Evolutionary conservation across 1,140 invertebrate genomes (phyloP).

Genomic region (Trichoplusia ni): DNA sequence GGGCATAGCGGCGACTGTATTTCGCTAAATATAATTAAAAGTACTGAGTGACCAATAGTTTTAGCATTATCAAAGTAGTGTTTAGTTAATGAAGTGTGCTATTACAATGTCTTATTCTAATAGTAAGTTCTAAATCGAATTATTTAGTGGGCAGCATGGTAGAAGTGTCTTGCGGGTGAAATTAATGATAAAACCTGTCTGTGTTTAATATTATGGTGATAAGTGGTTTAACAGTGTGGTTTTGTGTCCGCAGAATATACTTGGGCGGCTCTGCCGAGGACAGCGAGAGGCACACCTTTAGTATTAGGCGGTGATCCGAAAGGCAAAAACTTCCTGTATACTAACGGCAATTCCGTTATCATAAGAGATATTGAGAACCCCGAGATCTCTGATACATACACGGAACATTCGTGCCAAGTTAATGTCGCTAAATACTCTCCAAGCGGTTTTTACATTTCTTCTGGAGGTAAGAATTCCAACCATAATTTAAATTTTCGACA

Average conservation of each 20-base stretch:
- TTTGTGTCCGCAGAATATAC: conserved; percentile 87
- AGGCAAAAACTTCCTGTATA: conserved; percentile 98
- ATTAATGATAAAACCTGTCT: conserved; percentile 34
- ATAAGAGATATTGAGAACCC: conserved; percentile 98
- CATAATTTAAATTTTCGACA: background rate
- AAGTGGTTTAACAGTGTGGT: conserved; percentile 36
- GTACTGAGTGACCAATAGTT: conserved; percentile 59
- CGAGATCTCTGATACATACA: conserved; percentile 96
- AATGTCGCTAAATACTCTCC: conserved; percentile 99
- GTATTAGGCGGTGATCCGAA: conserved; percentile 97
- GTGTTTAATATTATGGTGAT: conserved; percentile 28
- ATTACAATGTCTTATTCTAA: conserved; percentile 76
- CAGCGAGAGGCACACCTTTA: conserved; percentile 94
- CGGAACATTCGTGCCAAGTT: conserved; percentile 96
- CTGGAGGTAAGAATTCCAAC: conserved; percentile 88
- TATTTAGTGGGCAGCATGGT: conserved; percentile 32
- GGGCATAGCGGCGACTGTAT: conserved; percentile 73
- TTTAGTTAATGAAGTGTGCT: conserved; percentile 54
- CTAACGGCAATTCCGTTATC: conserved; percentile 98
- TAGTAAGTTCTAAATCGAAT: conserved; percentile 59
- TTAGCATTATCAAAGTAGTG: conserved; percentile 49
- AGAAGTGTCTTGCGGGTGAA: conserved; percentile 11
- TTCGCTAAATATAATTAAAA: conserved; percentile 67
- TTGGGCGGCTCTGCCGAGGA: conserved; percentile 96
- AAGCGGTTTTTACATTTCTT: conserved; percentile 99